A percentile compares a stretch with the other conserved stretches of the same genome.
phyloP scores from a whole-genome alignment of 1,140 invertebrate species.

The Drosophila ercepeae region DNA sequence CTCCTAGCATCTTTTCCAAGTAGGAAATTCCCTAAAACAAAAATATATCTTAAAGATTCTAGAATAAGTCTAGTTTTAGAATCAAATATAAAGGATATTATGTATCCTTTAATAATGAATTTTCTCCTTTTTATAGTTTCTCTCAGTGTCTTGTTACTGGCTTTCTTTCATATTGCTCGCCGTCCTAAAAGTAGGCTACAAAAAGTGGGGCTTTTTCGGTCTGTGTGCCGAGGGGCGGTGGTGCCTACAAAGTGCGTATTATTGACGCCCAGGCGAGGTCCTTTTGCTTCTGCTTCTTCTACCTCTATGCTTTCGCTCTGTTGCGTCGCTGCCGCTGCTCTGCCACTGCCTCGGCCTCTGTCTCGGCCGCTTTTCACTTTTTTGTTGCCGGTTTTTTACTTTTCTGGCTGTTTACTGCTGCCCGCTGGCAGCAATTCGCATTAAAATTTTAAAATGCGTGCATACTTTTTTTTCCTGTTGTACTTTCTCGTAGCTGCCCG shows the following conservation, averaged over 20 bases:
- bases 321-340: not conserved
- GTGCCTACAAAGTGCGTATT: conserved; percentile 44
- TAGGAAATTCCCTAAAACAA: too few relatives aligned
- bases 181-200: conserved; percentile 30
- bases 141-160: conserved; percentile 9
- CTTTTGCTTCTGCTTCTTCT: not conserved
- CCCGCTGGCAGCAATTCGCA: conserved; percentile 45
- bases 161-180: conserved; percentile 9
- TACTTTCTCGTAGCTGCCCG: not conserved
- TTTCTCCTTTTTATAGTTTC: not conserved
- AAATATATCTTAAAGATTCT: too few relatives aligned
- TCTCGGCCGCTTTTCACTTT: not conserved
- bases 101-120: not conserved
- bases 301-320: conserved; percentile 6
- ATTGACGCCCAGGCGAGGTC: conserved; percentile 39
- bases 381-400: conserved; percentile 26
- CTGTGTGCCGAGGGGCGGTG: not conserved
- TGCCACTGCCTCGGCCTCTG: too few relatives aligned
- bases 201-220: conserved; percentile 4
- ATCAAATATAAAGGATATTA: not conserved
- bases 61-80: too few relatives aligned
- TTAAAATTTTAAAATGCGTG: conserved; percentile 74
- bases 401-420: conserved; percentile 18
- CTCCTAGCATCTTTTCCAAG: too few relatives aligned
- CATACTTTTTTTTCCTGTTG: conserved; percentile 23